Percentiles rank a stretch among this genome's conserved stretches.
These are phyloP conservation scores for Scartelaos histophorus DNA, from an alignment of 2,113 vertebrate species.

Conservation along the genomic window DNA sequence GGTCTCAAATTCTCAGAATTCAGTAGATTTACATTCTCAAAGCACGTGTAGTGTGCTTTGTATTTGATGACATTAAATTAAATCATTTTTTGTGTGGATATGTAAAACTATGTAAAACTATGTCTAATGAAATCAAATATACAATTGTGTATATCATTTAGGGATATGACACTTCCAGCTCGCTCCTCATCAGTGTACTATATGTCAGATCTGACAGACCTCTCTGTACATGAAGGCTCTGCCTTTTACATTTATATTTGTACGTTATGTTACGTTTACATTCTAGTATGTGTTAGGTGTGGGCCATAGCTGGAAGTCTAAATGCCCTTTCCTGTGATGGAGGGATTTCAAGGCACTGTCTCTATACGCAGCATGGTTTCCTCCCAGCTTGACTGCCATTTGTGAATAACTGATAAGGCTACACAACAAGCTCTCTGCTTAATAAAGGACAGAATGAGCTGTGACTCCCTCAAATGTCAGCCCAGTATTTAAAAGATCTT, in stretches of 20 bases:
- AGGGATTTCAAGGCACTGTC: conserved; percentile 37
- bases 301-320: conserved; percentile 26
- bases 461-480: conserved; percentile 53
- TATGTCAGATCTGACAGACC: conserved; percentile 17
- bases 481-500: conserved; percentile 13
- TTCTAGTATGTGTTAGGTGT: conserved; percentile 11
- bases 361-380: conserved; percentile 54
- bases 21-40: background rate
- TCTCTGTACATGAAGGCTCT: conserved; percentile 26
- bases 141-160: conserved; percentile 5
- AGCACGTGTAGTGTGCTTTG: background rate
- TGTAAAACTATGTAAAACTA: background rate
- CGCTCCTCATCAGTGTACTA: conserved; percentile 27
- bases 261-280: conserved; percentile 14
- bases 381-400: conserved; percentile 55
- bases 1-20: background rate
- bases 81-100: background rate
- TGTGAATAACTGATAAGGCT: conserved; percentile 64
- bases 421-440: conserved; percentile 41
- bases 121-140: conserved; percentile 5
- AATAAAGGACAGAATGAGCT: conserved; percentile 44
- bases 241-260: too few relatives aligned
- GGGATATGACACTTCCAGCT: background rate
- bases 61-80: background rate
- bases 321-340: conserved; percentile 58